Conservation (phyloP, 2,888 invertebrate genomes). For the Dastarcus helophoroides region DNA sequence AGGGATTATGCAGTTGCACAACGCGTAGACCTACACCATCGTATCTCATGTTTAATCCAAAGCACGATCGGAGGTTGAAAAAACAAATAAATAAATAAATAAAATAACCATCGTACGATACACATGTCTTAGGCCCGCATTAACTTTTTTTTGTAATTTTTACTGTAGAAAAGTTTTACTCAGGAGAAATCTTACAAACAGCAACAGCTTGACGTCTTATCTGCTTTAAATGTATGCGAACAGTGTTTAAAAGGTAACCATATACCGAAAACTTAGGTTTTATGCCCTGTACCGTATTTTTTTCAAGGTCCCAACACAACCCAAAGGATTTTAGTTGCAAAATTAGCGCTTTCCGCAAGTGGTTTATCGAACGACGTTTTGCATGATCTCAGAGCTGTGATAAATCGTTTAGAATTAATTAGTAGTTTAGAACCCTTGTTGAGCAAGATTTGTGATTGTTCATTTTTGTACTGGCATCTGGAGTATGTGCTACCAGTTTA, state of each 20-base stretch:
- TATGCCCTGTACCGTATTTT: neutral
- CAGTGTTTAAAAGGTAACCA: conserved; percentile 46
- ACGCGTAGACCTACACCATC: too few relatives aligned
- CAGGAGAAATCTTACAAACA: conserved; percentile 52
- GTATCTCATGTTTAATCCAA: too few relatives aligned
- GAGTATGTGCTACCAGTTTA: conserved; percentile 60
- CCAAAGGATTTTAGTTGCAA: conserved; percentile 30
- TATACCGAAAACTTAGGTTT: neutral
- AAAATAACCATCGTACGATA: too few relatives aligned
- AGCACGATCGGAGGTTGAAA: too few relatives aligned
- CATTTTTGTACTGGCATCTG: conserved; percentile 73
- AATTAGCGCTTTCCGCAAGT: conserved; percentile 38
- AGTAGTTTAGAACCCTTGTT: conserved; percentile 48
- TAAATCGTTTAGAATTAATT: conserved; percentile 55
- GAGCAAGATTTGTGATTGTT: conserved; percentile 55
- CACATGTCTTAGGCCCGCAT: too few relatives aligned
- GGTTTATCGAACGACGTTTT: conserved; percentile 55
- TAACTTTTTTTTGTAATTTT: conserved; percentile 19
- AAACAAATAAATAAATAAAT: too few relatives aligned
- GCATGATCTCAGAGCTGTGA: conserved; percentile 45
- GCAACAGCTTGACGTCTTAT: conserved; percentile 56
- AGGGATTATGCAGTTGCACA: too few relatives aligned
- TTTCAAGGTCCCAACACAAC: conserved; percentile 33
- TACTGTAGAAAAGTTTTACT: conserved; percentile 46
- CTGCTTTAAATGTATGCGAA: conserved; percentile 64